Conservation (phyloP, 92 coral and sea anemone genomes). For the Palythoa grandiflora region DNA sequence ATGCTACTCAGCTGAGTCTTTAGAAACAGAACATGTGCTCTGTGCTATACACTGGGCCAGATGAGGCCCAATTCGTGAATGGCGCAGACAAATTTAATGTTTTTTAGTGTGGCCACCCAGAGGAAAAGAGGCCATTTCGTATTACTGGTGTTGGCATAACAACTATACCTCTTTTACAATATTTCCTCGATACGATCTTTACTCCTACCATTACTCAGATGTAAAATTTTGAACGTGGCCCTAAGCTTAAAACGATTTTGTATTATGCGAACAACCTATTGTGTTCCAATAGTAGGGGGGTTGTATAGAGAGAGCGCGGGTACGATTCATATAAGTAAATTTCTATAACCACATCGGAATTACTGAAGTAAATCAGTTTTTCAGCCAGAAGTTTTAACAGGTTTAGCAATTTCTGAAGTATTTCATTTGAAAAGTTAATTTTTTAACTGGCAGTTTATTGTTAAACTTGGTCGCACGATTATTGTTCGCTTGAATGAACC, state of each 20-base stretch:
- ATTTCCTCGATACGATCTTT: conserved; percentile 25
- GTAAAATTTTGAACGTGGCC: conserved; percentile 22
- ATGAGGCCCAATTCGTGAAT: conserved; percentile 32
- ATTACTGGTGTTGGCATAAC: conserved; percentile 42
- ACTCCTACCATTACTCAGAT: conserved; percentile 21
- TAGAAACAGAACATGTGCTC: conserved; percentile 38
- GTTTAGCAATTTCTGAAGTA: neutral
- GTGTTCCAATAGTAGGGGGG: conserved; percentile 44
- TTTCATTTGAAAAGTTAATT: conserved; percentile 11
- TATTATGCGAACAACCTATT: conserved; percentile 44
- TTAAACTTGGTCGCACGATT: conserved; percentile 20
- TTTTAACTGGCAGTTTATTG: conserved; percentile 26
- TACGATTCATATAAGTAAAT: neutral
- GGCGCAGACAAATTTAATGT: conserved; percentile 29
- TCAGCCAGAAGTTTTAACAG: neutral
- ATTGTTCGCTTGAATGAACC: conserved; percentile 14
- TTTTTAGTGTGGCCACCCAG: conserved; percentile 4
- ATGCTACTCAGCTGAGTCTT: neutral
- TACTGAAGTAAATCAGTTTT: conserved; percentile 3
- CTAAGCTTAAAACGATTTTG: conserved; percentile 38
- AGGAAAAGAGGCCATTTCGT: conserved; percentile 12
- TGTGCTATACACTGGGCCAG: conserved; percentile 38
- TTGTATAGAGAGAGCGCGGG: conserved; percentile 20
- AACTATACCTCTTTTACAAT: conserved; percentile 38
- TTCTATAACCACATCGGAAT: neutral